These are phyloP conservation scores for Nibea coibor DNA, from an alignment of 2,113 vertebrate genomes.

Conservation along the genomic window DNA sequence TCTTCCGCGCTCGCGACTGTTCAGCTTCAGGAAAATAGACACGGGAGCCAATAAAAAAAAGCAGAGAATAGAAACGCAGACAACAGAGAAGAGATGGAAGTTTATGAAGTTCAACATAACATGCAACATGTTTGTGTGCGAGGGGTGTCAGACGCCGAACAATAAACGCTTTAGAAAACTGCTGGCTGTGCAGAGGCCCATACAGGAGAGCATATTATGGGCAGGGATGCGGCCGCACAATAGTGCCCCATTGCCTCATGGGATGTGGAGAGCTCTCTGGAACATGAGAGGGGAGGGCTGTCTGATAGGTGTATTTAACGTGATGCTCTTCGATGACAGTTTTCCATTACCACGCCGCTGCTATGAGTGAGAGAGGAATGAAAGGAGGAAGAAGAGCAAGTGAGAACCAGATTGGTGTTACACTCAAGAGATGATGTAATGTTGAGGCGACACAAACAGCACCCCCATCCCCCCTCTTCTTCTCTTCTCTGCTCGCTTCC, in stretches of 20 bases:
- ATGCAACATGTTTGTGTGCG: conserved; percentile 58
- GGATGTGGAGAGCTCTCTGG: conserved; percentile 67
- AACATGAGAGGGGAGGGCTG: conserved; percentile 47
- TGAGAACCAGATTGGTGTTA: conserved; percentile 36
- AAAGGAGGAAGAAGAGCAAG: conserved; percentile 2
- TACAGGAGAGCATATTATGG: conserved; percentile 61
- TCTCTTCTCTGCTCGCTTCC: conserved; percentile 53
- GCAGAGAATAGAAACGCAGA: neutral
- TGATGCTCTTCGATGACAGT: conserved; percentile 40
- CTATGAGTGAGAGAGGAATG: conserved; percentile 5
- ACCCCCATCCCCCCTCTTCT: conserved; percentile 57
- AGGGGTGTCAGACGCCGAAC: conserved; percentile 29
- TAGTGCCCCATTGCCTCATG: conserved; percentile 61
- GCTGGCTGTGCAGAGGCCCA: conserved; percentile 69
- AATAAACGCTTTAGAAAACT: conserved; percentile 70
- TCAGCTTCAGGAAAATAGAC: conserved; percentile 2
- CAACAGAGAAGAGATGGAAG: conserved; percentile 28
- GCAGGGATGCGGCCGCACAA: conserved; percentile 61
- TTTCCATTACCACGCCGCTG: conserved; percentile 43
- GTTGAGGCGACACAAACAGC: conserved; percentile 66
- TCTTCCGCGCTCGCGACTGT: neutral
- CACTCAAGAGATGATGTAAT: conserved; percentile 72
- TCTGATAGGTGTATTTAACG: conserved; percentile 43
- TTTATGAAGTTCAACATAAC: conserved; percentile 62
- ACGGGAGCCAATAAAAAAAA: conserved; percentile 22